Evolutionary conservation across 2,797 vertebrate species (phyloP).

Genomic region (Peromyscus aztecus): DNA sequence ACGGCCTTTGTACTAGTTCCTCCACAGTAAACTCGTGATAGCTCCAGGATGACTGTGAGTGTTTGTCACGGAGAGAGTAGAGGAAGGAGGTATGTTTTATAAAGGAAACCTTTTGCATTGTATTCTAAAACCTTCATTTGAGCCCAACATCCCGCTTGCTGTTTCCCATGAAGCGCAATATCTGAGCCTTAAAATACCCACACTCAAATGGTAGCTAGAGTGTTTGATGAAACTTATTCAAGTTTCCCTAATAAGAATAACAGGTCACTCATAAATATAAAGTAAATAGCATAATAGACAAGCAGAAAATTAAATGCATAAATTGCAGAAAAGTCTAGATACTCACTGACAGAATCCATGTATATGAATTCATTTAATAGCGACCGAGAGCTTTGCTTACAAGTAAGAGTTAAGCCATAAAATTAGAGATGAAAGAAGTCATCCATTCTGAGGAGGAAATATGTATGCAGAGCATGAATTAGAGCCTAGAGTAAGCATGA

Average conservation of each 20-base stretch:
- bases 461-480: neutral
- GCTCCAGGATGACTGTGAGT: neutral
- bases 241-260: constrained; percentile 37
- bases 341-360: neutral
- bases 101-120: neutral
- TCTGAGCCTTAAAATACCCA: constrained; percentile 60
- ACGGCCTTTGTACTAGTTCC: neutral
- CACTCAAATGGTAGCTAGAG: neutral
- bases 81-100: neutral
- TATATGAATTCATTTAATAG: constrained; percentile 67
- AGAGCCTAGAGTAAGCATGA: neutral
- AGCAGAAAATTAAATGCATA: constrained; percentile 74
- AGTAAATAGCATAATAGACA: constrained; percentile 68
- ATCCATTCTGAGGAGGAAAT: neutral
- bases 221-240: constrained; percentile 50
- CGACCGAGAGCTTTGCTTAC: constrained; percentile 21
- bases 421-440: constrained; percentile 14
- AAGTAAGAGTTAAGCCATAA: constrained; percentile 40
- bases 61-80: neutral
- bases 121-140: constrained; percentile 13
- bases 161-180: constrained; percentile 9
- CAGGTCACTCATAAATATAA: constrained; percentile 69
- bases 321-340: constrained; percentile 50
- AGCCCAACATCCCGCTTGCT: neutral
- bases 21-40: neutral